Evolutionary conservation across 2,888 invertebrate genomes (phyloP).

Genomic region (Ethmia dodecea): DNA sequence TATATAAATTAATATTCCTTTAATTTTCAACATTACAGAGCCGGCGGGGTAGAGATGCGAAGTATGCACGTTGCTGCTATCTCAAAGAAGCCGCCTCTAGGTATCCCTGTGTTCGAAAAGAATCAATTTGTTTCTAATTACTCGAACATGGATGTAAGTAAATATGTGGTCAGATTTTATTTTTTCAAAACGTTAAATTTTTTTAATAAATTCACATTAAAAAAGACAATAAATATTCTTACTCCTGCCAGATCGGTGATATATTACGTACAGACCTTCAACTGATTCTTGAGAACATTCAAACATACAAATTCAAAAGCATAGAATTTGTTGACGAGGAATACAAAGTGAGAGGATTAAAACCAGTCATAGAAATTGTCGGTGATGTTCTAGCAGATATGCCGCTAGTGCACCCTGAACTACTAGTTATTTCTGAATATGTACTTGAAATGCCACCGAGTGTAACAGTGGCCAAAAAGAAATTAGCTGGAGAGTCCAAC

Average conservation of each 20-base stretch:
- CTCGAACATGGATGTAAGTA: background rate
- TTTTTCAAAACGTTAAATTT: background rate
- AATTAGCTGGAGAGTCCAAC: constrained; percentile 70
- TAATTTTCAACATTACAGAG: too few species aligned
- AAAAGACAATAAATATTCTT: background rate
- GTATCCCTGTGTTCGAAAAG: constrained; percentile 86
- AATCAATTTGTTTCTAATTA: constrained; percentile 75
- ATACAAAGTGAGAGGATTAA: constrained; percentile 60
- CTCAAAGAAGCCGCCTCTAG: constrained; percentile 80
- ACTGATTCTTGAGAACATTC: constrained; percentile 83
- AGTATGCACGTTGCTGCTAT: constrained; percentile 88
- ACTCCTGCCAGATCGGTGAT: constrained; percentile 51
- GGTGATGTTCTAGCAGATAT: constrained; percentile 80
- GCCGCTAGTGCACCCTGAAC: constrained; percentile 83
- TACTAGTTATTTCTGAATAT: constrained; percentile 75
- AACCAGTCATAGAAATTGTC: constrained; percentile 74
- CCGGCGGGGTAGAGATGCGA: constrained; percentile 87
- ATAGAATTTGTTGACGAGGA: constrained; percentile 73
- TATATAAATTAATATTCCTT: too few species aligned
- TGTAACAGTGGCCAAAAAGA: constrained; percentile 79
- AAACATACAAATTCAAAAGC: constrained; percentile 78
- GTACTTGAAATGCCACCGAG: constrained; percentile 60
- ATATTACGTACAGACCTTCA: constrained; percentile 81
- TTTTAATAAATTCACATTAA: background rate
- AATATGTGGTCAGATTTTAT: background rate